These are phyloP conservation scores for Numida meleagris DNA, from an alignment of 2,113 vertebrate species.

Conservation along the genomic window DNA sequence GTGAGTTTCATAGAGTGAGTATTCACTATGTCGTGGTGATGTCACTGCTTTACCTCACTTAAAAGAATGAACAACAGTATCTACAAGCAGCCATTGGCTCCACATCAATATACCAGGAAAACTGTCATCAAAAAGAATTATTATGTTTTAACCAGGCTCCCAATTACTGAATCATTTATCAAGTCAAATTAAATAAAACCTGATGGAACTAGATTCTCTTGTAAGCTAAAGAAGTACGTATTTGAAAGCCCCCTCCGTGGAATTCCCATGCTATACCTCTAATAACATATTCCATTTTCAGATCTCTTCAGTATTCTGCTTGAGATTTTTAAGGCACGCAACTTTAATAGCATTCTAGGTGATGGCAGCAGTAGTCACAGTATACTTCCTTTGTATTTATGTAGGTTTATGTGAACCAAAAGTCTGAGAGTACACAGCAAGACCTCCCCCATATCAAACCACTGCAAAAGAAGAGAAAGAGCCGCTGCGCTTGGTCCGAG, in stretches of 20 bases:
- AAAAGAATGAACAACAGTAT: neutral
- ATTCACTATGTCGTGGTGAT: neutral
- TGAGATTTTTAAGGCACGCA: neutral
- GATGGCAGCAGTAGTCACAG: neutral
- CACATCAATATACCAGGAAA: neutral
- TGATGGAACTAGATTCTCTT: neutral
- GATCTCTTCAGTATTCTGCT: neutral
- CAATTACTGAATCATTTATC: neutral
- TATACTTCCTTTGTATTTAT: neutral
- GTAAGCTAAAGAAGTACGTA: neutral
- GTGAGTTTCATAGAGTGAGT: neutral
- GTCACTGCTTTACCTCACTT: neutral
- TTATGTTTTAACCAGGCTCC: neutral
- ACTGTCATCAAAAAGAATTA: neutral
- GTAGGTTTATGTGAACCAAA: neutral
- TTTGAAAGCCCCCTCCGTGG: neutral
- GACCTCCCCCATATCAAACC: neutral
- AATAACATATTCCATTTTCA: neutral
- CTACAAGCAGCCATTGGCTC: neutral
- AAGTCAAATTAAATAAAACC: neutral
- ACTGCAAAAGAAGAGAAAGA: neutral
- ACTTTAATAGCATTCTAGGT: neutral
- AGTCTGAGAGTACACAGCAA: neutral
- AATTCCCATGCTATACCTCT: neutral
- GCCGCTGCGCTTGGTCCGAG: neutral